Percentiles rank a stretch among this genome's conserved stretches.
Evolutionary conservation across 2,113 vertebrate genomes (phyloP).

Genomic region (Alethe castanea): DNA sequence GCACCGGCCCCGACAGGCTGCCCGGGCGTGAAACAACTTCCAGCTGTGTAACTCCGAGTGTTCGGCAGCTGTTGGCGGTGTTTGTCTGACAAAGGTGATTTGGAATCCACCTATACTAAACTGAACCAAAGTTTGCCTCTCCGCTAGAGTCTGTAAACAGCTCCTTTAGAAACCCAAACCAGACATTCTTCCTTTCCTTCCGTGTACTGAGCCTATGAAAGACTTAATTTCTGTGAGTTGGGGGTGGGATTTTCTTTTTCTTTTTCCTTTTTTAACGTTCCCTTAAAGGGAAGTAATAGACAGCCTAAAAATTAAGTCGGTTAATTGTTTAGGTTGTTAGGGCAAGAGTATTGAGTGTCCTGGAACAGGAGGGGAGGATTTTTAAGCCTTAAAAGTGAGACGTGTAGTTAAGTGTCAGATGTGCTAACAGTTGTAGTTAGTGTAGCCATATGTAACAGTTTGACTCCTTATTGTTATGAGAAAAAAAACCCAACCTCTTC

Average conservation of each 20-base stretch:
- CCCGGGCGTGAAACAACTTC: not conserved
- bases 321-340: not conserved
- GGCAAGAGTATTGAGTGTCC: not conserved
- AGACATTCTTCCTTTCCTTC: not conserved
- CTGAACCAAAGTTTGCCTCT: not conserved
- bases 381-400: not conserved
- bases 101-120: rapidly evolving
- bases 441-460: not conserved
- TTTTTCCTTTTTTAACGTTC: not conserved
- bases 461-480: not conserved
- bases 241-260: too few species aligned
- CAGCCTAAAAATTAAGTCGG: not conserved
- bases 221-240: not conserved
- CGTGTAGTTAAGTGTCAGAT: not conserved
- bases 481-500: not conserved
- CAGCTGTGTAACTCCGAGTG: rapidly evolving
- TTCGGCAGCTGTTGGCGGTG: rapidly evolving
- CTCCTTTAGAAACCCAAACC: not conserved
- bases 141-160: not conserved
- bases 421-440: not conserved
- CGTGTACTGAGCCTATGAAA: not conserved
- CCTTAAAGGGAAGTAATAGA: not conserved
- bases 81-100: not conserved
- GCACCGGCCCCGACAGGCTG: not conserved
- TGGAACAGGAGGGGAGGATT: not conserved